Base-by-base conservation (phyloP, 1,140 invertebrate genomes). In the Cyclargus thomasi region DNA sequence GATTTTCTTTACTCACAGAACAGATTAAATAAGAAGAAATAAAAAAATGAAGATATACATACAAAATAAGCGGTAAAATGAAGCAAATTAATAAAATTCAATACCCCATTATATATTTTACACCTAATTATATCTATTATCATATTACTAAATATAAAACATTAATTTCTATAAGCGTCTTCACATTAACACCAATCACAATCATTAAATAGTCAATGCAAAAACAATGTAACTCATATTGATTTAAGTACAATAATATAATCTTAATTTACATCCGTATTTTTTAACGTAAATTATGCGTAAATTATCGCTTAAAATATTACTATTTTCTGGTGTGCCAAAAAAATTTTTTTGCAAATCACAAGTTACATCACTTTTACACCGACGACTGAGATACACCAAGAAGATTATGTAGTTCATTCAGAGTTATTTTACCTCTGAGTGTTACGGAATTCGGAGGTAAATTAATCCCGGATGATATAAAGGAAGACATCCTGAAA, bases 161-260 rank as follows among this genome's bases (percentile, higher is more conserved):
- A 71, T 67, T 74, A 69, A 83, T 67, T 29, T 67, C 83, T 87
- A 85, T 87, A 87, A 87, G 83, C 85, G 83, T 85, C 74, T 75
- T 85, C 77, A 87, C 83, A 87, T 74, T 59, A 59, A 59, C 55
- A 59, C 55, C 80, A 77, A 87, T 85, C 80, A 85, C 75, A 81
- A 70, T 74, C 29, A 29, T 29, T 71, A 83, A 78, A 81, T 77
- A 72, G 39, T 47, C 39, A 11, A 47, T 47, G 39, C 29, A 47
- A 47, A 47, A 70, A 64, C 55, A 62, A 70, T 67, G 39, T 70
- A 53, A 68, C 64, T 11, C 39, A 14, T 47, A 47, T 47, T 11
- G 39, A 0, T 47, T 47, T 47, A 47, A 14, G 39, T 47, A 47
- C 39, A 47, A 47, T 1, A 47, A 47, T 47, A n/a, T n/a, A n/a